These are phyloP conservation scores for Montipora sp. DNA, from an alignment of 64 coral and sea anemone genomes.

Conservation along the genomic window DNA sequence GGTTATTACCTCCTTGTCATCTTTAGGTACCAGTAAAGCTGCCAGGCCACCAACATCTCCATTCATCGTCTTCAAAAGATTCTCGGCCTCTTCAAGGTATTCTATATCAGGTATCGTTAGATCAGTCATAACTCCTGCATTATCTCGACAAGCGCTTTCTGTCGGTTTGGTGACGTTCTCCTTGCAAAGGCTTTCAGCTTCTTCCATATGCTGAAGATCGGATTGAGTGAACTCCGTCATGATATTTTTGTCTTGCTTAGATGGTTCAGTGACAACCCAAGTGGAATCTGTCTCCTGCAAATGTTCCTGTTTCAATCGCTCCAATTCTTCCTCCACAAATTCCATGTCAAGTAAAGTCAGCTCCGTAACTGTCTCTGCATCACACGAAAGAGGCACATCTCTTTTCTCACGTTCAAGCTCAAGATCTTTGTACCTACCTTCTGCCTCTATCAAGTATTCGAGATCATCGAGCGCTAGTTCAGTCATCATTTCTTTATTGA, in stretches of 20 bases:
- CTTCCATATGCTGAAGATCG: neutral
- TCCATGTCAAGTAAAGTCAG: neutral
- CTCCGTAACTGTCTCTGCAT: slow-evolving; percentile 2
- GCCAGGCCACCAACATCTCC: neutral
- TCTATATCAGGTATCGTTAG: slow-evolving; percentile 34
- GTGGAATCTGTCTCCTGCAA: slow-evolving; percentile 21
- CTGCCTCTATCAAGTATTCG: slow-evolving; percentile 14
- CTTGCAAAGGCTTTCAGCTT: neutral
- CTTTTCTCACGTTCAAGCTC: neutral
- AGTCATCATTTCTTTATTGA: slow-evolving; percentile 15
- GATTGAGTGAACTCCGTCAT: neutral
- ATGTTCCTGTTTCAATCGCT: neutral
- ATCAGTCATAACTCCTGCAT: slow-evolving; percentile 40
- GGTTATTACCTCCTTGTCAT: slow-evolving; percentile 46
- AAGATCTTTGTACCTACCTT: neutral
- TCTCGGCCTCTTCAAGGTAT: slow-evolving; percentile 41
- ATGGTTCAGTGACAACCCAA: slow-evolving; percentile 36
- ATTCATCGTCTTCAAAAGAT: slow-evolving; percentile 17
- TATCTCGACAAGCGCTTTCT: neutral
- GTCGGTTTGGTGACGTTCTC: neutral
- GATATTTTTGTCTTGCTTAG: neutral
- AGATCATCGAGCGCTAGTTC: slow-evolving; percentile 6
- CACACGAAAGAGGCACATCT: neutral
- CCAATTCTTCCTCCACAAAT: slow-evolving; percentile 2
- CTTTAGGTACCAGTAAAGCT: slow-evolving; percentile 29